A percentile compares a stretch with the other conserved stretches of the same genome.
These are phyloP conservation scores for Ginglymostoma cirratum DNA, from an alignment of 2,113 vertebrate species.

Conservation along the genomic window DNA sequence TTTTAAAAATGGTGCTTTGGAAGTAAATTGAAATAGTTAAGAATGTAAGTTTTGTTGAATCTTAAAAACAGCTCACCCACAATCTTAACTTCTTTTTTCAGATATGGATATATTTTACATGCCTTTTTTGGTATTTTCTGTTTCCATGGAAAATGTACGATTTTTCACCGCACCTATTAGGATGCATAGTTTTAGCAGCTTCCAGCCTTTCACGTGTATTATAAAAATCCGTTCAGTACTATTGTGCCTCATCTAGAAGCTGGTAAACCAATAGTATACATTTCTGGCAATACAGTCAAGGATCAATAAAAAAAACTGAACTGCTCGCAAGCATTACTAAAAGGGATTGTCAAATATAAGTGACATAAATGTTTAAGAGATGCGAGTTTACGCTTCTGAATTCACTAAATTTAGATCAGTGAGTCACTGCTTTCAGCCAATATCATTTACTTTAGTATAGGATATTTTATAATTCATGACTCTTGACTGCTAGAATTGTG, in stretches of 20 bases:
- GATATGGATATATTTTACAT: neutral
- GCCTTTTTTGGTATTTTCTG: neutral
- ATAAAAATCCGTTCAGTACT: neutral
- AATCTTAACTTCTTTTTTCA: neutral
- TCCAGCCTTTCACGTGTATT: neutral
- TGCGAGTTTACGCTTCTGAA: neutral
- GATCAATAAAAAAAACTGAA: slow-evolving; percentile 15
- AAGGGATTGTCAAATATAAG: slow-evolving; percentile 28
- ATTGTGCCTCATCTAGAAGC: slow-evolving; percentile 25
- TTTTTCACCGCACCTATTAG: slow-evolving; percentile 18
- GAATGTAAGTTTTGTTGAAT: neutral
- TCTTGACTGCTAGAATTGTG: neutral
- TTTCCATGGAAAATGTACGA: neutral
- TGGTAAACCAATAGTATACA: slow-evolving; percentile 10
- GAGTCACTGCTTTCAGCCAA: neutral
- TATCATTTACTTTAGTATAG: neutral
- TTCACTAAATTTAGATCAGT: slow-evolving; percentile 21
- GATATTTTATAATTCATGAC: neutral
- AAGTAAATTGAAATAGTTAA: neutral
- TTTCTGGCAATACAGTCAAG: slow-evolving; percentile 25
- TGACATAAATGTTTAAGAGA: slow-evolving; percentile 34
- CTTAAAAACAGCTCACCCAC: neutral
- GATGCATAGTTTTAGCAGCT: neutral
- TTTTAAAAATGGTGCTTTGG: neutral
- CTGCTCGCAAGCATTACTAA: neutral